Conservation (phyloP, 2,113 vertebrate genomes). For the Calidris pygmaea region DNA sequence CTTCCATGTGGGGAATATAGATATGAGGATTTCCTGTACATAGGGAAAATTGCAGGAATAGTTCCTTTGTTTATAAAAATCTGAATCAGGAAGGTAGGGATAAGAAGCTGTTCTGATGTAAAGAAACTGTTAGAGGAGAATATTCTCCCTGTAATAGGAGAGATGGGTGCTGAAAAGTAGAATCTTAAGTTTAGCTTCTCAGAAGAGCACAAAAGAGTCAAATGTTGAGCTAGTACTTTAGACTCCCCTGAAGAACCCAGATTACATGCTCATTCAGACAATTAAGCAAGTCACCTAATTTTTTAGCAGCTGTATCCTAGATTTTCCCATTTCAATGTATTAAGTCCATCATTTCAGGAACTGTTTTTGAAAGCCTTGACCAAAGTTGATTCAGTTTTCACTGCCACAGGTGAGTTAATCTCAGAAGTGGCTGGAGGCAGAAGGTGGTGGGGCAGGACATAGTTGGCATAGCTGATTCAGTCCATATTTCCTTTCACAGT, state of each 20-base stretch:
- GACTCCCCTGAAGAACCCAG: not conserved
- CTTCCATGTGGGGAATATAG: not conserved
- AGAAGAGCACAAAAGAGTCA: not conserved
- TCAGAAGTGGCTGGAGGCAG: not conserved
- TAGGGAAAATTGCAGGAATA: not conserved
- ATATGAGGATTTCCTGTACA: not conserved
- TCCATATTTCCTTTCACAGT: not conserved
- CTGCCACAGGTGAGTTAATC: not conserved
- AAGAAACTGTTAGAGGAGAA: not conserved
- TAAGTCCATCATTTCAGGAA: not conserved
- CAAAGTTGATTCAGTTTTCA: not conserved
- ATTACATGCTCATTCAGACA: not conserved
- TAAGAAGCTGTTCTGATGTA: not conserved
- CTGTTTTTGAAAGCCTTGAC: not conserved
- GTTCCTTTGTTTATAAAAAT: not conserved
- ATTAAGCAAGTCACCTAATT: not conserved
- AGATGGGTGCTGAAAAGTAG: not conserved
- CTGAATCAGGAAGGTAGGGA: not conserved
- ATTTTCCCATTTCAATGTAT: not conserved
- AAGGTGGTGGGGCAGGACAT: not conserved
- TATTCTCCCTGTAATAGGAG: not conserved
- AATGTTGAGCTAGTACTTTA: not conserved
- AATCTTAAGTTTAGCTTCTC: not conserved
- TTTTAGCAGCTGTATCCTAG: not conserved
- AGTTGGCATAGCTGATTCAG: not conserved